phyloP scores from a whole-genome alignment of 2,888 invertebrate species.

The Tetramorium bicarinatum region DNA sequence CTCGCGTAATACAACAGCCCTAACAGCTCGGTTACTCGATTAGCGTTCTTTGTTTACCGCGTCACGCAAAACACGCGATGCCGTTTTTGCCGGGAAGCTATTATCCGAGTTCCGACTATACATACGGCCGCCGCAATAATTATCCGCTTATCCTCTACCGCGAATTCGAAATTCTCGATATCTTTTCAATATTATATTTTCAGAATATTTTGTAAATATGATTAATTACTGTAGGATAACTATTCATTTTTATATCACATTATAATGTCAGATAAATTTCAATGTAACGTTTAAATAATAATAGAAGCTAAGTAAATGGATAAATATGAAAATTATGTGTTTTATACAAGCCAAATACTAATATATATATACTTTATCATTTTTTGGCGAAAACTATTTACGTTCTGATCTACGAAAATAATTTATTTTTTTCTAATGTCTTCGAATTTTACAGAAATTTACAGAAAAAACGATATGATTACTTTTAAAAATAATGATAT shows the following conservation, averaged over 20 bases:
- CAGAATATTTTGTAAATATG: not conserved
- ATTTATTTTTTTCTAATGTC: constrained; percentile 1
- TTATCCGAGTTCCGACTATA: constrained; percentile 1
- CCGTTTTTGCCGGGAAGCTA: not conserved
- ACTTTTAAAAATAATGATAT: not conserved
- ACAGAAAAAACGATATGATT: not conserved
- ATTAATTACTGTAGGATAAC: not conserved
- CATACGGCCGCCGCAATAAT: not conserved
- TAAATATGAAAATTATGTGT: not conserved
- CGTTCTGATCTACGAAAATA: not conserved
- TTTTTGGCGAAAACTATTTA: not conserved
- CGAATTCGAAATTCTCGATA: not conserved
- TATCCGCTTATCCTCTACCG: not conserved
- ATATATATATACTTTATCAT: not conserved
- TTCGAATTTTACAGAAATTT: constrained; percentile 15
- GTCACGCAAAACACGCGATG: constrained; percentile 47
- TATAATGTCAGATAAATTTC: not conserved
- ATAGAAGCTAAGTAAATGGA: not conserved
- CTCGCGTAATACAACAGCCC: constrained; percentile 21
- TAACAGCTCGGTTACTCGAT: constrained; percentile 38
- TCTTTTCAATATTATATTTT: not conserved
- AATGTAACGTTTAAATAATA: not conserved
- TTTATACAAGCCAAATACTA: not conserved
- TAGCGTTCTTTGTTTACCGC: constrained; percentile 35
- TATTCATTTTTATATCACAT: not conserved